Evolutionary conservation across 2,888 invertebrate species (phyloP).

Genomic region (Metellina segmentata): DNA sequence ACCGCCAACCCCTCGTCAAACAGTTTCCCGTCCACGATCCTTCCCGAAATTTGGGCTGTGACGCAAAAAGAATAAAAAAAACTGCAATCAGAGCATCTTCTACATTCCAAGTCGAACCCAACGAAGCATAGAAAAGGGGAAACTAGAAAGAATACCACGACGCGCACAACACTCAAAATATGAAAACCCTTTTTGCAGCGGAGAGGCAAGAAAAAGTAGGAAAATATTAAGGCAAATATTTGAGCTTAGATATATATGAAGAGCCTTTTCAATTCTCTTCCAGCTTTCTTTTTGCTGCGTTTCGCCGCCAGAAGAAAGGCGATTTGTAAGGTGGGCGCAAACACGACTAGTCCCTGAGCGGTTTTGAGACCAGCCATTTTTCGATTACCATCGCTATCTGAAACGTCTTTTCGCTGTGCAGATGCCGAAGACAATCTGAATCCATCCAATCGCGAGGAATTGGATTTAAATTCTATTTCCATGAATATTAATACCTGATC

Average conservation of each 20-base stretch:
- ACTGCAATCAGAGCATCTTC: background rate
- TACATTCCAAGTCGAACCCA: background rate
- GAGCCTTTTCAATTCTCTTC: conserved; percentile 38
- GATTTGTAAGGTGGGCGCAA: conserved; percentile 31
- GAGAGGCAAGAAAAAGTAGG: background rate
- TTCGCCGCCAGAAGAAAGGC: background rate
- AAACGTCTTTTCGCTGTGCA: background rate
- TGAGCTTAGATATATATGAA: conserved; percentile 34
- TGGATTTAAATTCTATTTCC: background rate
- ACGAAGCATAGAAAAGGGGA: background rate
- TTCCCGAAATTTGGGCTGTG: too few species aligned
- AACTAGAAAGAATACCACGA: too few species aligned
- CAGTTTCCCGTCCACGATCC: too few species aligned
- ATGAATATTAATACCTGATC: background rate
- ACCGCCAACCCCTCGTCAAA: background rate
- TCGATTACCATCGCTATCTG: conserved; percentile 20
- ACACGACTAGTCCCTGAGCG: conserved; percentile 31
- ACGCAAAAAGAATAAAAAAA: background rate
- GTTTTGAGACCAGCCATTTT: conserved; percentile 38
- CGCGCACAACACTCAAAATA: background rate
- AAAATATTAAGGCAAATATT: conserved; percentile 56
- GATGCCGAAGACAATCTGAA: background rate
- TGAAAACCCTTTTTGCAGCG: background rate
- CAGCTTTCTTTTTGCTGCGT: conserved; percentile 7
- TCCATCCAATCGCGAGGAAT: background rate